Conservation (phyloP, 2,113 vertebrate species). For the Pardalotus punctatus region DNA sequence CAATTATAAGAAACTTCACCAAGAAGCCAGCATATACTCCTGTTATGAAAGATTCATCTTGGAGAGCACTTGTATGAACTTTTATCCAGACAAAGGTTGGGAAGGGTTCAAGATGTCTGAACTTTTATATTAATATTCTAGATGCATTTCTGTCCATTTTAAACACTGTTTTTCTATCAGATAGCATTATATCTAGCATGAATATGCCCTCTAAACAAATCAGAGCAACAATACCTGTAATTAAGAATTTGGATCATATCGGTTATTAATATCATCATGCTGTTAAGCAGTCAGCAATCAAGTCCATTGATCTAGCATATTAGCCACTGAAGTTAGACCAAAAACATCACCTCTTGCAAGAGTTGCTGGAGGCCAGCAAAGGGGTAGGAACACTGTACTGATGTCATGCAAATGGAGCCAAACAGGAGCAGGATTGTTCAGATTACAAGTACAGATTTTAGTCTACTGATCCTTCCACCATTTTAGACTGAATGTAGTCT, state of each 20-base stretch:
- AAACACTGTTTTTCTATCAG: background rate
- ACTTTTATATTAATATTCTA: background rate
- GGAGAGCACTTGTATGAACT: background rate
- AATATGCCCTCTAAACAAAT: background rate
- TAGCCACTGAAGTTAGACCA: background rate
- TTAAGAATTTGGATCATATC: background rate
- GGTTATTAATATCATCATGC: background rate
- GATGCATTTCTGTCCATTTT: background rate
- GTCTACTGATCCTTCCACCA: background rate
- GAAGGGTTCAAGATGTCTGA: background rate
- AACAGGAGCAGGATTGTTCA: background rate
- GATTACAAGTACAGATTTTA: background rate
- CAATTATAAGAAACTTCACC: background rate
- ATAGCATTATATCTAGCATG: background rate
- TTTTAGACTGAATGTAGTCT: background rate
- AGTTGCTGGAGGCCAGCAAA: background rate
- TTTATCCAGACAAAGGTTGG: background rate
- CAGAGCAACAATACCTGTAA: background rate
- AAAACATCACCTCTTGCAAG: background rate
- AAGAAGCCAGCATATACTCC: background rate
- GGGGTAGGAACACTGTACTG: background rate
- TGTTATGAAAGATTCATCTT: background rate
- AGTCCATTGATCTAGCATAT: background rate
- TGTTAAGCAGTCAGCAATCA: background rate
- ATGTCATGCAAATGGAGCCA: background rate